Evolutionary conservation across 1,140 invertebrate genomes (phyloP).

Genomic region (Drosophila subobscura): DNA sequence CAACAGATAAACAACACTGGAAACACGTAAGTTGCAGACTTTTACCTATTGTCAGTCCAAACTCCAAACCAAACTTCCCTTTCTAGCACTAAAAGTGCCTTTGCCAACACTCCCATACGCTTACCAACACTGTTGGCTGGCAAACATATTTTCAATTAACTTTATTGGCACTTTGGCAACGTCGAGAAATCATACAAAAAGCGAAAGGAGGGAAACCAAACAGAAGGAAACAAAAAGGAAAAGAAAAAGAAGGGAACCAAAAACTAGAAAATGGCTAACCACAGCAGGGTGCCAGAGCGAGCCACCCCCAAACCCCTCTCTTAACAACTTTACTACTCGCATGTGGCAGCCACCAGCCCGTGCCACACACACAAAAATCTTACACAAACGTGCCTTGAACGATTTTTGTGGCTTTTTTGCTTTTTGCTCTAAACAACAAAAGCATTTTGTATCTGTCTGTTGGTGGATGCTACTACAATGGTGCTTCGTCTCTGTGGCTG

Average conservation of each 20-base stretch:
- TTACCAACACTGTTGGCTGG: conserved; percentile 7
- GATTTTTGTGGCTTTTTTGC: conserved; percentile 82
- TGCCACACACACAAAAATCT: conserved; percentile 28
- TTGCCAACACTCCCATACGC: conserved; percentile 15
- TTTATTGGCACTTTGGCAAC: conserved; percentile 39
- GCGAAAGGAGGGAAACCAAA: conserved; percentile 30
- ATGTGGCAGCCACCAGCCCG: conserved; percentile 5
- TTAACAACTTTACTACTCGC: conserved; percentile 43
- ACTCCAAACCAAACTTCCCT: too few species aligned
- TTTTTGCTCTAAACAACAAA: conserved; percentile 80
- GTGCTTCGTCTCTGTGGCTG: conserved; percentile 9
- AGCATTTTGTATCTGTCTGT: conserved; percentile 60
- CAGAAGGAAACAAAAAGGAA: conserved; percentile 12
- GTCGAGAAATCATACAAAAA: conserved; percentile 51
- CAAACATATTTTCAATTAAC: conserved; percentile 52
- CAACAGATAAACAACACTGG: too few species aligned
- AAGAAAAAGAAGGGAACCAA: background rate
- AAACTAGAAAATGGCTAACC: conserved; percentile 71
- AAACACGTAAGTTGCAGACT: too few species aligned
- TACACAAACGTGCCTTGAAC: conserved; percentile 78
- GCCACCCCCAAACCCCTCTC: conserved; percentile 2
- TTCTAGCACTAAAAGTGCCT: background rate
- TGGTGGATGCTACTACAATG: conserved; percentile 30
- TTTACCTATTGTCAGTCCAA: too few species aligned
- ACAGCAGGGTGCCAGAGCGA: conserved; percentile 8